A percentile compares a stretch with the other conserved stretches of the same genome.
phyloP scores from a whole-genome alignment of 1,140 invertebrate genomes.

The Drosophila simulans region DNA sequence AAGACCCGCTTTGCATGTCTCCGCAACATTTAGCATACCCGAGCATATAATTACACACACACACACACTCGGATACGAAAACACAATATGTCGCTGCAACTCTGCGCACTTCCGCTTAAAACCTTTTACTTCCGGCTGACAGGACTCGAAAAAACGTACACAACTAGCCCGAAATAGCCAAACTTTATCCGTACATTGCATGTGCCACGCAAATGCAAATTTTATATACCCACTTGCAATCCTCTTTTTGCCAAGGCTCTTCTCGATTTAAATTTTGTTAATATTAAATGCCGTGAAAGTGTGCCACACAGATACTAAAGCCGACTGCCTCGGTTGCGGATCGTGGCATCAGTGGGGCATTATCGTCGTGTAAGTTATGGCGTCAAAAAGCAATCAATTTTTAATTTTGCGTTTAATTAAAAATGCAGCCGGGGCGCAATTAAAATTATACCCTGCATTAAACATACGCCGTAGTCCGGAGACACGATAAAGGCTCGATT shows the following conservation, averaged over 20 bases:
- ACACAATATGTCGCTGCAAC: slow-evolving; percentile 63
- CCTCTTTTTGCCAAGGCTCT: slow-evolving; percentile 13
- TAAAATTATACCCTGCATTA: slow-evolving; percentile 62
- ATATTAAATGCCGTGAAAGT: slow-evolving; percentile 37
- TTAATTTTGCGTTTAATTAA: slow-evolving; percentile 80
- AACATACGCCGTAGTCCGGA: slow-evolving; percentile 20
- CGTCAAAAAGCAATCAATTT: slow-evolving; percentile 81
- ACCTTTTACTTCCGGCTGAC: slow-evolving; percentile 74
- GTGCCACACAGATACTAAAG: slow-evolving; percentile 45
- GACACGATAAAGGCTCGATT: slow-evolving; percentile 13
- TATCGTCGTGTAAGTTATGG: slow-evolving; percentile 59
- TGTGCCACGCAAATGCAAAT: slow-evolving; percentile 69
- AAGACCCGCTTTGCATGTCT: slow-evolving; percentile 51
- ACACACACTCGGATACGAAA: slow-evolving; percentile 20
- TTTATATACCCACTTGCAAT: slow-evolving; percentile 17
- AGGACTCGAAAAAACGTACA: slow-evolving; percentile 50
- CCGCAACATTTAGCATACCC: slow-evolving; percentile 56
- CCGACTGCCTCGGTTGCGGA: not conserved
- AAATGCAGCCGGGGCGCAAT: slow-evolving; percentile 68
- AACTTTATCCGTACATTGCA: slow-evolving; percentile 63
- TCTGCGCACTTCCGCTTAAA: slow-evolving; percentile 73
- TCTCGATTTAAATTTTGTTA: slow-evolving; percentile 36
- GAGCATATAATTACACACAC: slow-evolving; percentile 66
- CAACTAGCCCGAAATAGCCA: slow-evolving; percentile 57
- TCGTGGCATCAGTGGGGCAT: slow-evolving; percentile 11